These are phyloP conservation scores for Hirtodrosophila cameraria DNA, from an alignment of 2,888 invertebrate genomes.

Conservation along the genomic window DNA sequence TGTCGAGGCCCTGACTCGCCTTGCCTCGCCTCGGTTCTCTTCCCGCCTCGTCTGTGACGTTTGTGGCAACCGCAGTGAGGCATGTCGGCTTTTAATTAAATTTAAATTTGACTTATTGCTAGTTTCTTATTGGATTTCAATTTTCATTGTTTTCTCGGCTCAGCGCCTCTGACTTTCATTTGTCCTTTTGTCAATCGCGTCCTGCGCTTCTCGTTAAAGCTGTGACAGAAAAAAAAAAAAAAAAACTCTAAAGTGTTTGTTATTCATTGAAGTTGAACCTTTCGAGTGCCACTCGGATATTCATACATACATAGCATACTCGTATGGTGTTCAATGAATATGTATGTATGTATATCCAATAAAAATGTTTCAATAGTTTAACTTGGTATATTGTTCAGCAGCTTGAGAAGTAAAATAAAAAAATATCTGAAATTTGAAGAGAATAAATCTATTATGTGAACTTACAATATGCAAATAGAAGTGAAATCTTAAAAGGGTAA, in stretches of 20 bases:
- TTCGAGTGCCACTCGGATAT: background rate
- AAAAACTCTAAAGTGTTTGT: constrained; percentile 7
- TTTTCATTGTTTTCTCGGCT: constrained; percentile 37
- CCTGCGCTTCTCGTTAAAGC: constrained; percentile 1
- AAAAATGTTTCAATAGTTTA: no score
- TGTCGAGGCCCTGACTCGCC: background rate
- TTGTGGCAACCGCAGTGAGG: constrained; percentile 24
- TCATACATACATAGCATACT: no score
- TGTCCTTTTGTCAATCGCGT: constrained; percentile 45
- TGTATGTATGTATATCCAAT: background rate
- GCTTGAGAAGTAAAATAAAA: no score
- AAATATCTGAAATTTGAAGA: no score
- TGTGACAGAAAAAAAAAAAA: background rate
- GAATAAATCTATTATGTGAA: no score
- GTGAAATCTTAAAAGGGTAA: no score
- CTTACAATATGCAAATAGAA: no score
- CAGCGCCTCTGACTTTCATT: constrained; percentile 57
- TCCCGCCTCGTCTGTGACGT: background rate
- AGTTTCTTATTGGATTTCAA: constrained; percentile 52
- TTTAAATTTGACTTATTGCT: constrained; percentile 71
- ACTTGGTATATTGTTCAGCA: no score
- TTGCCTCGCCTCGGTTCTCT: background rate
- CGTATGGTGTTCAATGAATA: background rate
- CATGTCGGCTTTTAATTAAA: constrained; percentile 68
- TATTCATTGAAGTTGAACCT: constrained; percentile 9